Base-by-base conservation (phyloP, 2,888 invertebrate genomes). In the Chorisops tibialis region DNA sequence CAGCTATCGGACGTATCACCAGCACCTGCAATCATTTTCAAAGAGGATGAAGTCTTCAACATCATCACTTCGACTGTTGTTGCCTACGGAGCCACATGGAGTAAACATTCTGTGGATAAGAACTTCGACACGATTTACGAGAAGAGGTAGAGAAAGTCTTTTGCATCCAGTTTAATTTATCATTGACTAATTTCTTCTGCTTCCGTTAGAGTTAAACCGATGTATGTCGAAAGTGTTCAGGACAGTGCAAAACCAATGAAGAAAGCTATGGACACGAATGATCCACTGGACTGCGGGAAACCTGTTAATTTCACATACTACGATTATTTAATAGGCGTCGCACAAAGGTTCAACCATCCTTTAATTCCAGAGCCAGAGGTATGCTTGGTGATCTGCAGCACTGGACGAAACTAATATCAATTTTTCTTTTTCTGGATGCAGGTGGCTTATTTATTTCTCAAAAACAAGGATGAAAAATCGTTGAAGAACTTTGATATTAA, bases 301-400 rank as follows among this genome's bases (percentile, higher is more conserved):
- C 86, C 90, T 59, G 91, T 90, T 1, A 93, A 93, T 79, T 89
- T 87, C 74, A 93, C 93, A 4, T 90, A 90, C 75, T 93, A 92
- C 78, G 94, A 94, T 76, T 91, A 91, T 76, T 80, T 93, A 64
- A 87, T 90, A 56, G 93, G 93, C 16, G 88, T 94, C 37, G 86
- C 89, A n/a, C 86, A 91, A 71, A 81, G 93, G 65, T 86, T 89
- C 70, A 85, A 87, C 72, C 92, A 93, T 79, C 90, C 91, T 0
- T 84, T 87, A 72, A 87, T 91, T 69, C 91, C 92, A 63, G 93
- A 94, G 78, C 92, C 93, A 63, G 87, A 87, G 78, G 83, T 60
- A 49, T 30, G 16, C 4, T 2, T 52, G 7, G 7, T 22, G 2
- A 18, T 18, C n/a, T 2, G 5, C 9, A 30, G 30, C 30, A 2